These are phyloP conservation scores for Prietella phreatophila DNA, from an alignment of 2,113 vertebrate genomes.

Conservation along the genomic window DNA sequence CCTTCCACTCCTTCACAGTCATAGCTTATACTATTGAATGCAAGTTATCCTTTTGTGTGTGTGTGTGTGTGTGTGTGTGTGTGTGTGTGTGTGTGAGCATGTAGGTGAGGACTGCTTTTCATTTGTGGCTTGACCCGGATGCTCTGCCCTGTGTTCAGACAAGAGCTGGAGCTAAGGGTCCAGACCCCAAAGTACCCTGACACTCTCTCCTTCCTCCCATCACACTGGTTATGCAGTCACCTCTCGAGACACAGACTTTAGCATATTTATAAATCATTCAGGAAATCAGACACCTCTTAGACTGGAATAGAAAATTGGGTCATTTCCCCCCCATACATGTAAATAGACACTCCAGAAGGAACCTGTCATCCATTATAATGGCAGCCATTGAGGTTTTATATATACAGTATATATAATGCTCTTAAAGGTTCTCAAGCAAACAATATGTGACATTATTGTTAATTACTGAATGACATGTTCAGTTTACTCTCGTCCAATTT, in stretches of 20 bases:
- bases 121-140: slow-evolving; percentile 49
- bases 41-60: background rate
- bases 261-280: slow-evolving; percentile 64
- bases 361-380: background rate
- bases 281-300: slow-evolving; percentile 44
- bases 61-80: slow-evolving; percentile 28
- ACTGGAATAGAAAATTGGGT: slow-evolving; percentile 44
- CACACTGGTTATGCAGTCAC: slow-evolving; percentile 46
- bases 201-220: slow-evolving; percentile 2
- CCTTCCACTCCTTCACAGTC: background rate
- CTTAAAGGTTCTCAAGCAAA: background rate
- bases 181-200: slow-evolving; percentile 48
- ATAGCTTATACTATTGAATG: background rate
- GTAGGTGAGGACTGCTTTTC: slow-evolving; percentile 44
- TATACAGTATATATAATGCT: background rate
- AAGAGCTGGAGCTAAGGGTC: slow-evolving; percentile 52
- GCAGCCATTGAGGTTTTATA: background rate
- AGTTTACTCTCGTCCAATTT: background rate
- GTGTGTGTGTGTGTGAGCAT: slow-evolving; percentile 19
- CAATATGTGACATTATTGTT: background rate
- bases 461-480: background rate
- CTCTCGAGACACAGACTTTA: slow-evolving; percentile 49
- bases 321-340: slow-evolving; percentile 35
- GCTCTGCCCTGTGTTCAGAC: slow-evolving; percentile 53
- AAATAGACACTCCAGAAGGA: slow-evolving; percentile 43